phyloP scores from a whole-genome alignment of 2,797 vertebrate genomes.

The Buphagus erythrorhynchus region DNA sequence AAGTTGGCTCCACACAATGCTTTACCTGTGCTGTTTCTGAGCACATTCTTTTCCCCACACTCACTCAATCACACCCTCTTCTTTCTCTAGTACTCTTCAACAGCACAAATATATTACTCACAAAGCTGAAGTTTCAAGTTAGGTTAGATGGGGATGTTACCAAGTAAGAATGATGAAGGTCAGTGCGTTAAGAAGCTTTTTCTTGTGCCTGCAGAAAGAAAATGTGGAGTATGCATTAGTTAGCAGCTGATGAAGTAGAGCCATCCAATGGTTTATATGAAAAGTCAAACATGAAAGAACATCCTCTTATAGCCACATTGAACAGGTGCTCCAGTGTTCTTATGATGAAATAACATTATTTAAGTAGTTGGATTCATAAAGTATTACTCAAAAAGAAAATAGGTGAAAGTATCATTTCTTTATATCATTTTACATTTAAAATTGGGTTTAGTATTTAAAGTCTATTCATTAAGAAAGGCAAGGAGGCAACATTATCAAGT shows the following conservation, averaged over 20 bases:
- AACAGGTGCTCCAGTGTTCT: neutral
- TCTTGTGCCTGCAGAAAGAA: neutral
- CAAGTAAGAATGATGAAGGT: neutral
- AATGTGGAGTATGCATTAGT: neutral
- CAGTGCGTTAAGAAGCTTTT: neutral
- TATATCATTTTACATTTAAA: neutral
- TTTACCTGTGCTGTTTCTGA: neutral
- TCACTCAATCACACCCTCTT: neutral
- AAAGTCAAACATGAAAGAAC: neutral
- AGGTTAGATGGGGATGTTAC: neutral
- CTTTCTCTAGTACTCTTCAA: neutral
- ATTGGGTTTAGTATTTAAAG: neutral
- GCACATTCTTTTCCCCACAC: neutral
- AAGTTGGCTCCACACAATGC: neutral
- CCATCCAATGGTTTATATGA: neutral
- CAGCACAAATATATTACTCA: neutral
- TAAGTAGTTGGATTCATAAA: neutral
- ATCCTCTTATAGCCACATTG: neutral
- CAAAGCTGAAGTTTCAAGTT: neutral
- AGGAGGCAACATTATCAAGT: neutral
- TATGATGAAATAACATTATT: neutral
- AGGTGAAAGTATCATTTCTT: neutral
- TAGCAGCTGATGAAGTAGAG: neutral
- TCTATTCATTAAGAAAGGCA: neutral
- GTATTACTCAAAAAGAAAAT: neutral